Conservation (phyloP, 2,797 vertebrate genomes). For the Sebastiscus tertius region DNA sequence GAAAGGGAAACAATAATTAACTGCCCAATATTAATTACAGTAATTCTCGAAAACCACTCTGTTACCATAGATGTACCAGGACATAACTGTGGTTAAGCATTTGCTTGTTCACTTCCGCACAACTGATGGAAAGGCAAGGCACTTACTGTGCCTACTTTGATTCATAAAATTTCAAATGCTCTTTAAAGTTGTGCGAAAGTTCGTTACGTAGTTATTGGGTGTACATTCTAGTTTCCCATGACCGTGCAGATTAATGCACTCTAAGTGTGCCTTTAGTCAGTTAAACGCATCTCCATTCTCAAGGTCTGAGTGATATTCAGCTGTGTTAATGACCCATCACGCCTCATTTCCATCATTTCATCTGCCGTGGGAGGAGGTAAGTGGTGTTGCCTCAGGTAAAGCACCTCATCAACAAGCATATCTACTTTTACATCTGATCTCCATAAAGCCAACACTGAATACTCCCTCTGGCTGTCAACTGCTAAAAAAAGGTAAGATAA, state of each 20-base stretch:
- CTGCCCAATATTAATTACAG: not conserved
- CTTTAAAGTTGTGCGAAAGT: not conserved
- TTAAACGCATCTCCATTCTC: constrained; percentile 14
- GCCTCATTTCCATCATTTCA: constrained; percentile 24
- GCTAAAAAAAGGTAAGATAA: not conserved
- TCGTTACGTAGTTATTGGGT: not conserved
- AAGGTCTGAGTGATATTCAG: constrained; percentile 27
- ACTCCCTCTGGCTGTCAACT: not conserved
- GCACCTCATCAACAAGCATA: constrained; percentile 14
- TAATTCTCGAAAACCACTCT: not conserved
- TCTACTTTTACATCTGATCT: constrained; percentile 14
- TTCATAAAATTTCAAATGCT: constrained; percentile 1
- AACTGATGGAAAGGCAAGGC: not conserved
- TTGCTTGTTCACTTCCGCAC: not conserved
- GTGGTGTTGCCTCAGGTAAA: constrained; percentile 39
- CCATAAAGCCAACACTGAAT: not conserved
- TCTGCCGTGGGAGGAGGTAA: constrained; percentile 14
- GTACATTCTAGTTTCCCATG: constrained; percentile 12
- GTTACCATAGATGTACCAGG: not conserved
- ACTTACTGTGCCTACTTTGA: not conserved
- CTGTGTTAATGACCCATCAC: constrained; percentile 19
- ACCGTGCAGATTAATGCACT: constrained; percentile 9
- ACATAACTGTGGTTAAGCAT: not conserved
- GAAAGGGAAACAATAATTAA: not conserved
- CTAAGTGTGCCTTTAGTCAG: constrained; percentile 9